Base-by-base conservation (phyloP, 2,113 vertebrate species). In the Pagrus major region DNA sequence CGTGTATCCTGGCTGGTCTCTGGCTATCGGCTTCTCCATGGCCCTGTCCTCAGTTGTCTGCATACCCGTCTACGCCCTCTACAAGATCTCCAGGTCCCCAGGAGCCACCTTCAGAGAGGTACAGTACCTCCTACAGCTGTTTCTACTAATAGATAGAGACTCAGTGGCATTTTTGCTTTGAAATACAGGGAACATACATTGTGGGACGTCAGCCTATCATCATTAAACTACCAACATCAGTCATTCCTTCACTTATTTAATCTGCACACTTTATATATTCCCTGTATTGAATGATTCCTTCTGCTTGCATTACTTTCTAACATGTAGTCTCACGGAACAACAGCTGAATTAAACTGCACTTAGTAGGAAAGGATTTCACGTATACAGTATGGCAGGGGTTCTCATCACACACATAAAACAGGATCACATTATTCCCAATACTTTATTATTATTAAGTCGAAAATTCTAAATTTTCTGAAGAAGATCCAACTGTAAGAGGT, bases 11-110 rank as follows among this genome's bases (percentile, higher is more conserved):
- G 67, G 88, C 83, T 99, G 98, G 98, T 98, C 98, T 9, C 93
- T 99, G 91, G 93, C 93, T 76, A 96, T 99, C 0, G 98, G 97
- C 67, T 98, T 99, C 89, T 90, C 94, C 87, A 99, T 99, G 98
- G 97, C 98, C 0, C 80, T 99, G 64, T 99, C 98, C 67, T 99
- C 98, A 0, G 98, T 99, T 64, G 89, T 99, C 82, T 99, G 98
- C 91, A 99, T 99, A 91, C 98, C 98, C 0, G 37, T 97, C 86
- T 99, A 99, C 0, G 98, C 96, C 35, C 86, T 97, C 85, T 98
- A 95, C 94, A 96, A 95, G 94, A 94, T 99, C 70, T 96, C 95
- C 65, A 70, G 86, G 78, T 97, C 97, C 1, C 96, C 97, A 15
- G 98, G 98, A 47, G 94, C 96, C 89, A 97, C 97, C 0, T 94